Evolutionary conservation across 2,888 invertebrate genomes (phyloP).

Genomic region (Bedellia somnulentella): DNA sequence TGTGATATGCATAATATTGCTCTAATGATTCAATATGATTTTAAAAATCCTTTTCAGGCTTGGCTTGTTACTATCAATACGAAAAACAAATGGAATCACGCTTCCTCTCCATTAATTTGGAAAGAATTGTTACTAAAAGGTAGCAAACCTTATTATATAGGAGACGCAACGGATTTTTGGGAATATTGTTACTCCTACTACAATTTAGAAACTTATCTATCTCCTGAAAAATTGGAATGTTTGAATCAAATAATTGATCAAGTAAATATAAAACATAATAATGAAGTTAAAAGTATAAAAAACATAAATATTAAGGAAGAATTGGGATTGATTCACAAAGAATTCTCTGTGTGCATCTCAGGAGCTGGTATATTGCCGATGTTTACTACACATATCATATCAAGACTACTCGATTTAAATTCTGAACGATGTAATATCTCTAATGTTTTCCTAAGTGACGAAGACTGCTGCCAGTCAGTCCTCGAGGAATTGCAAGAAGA

Average conservation of each 20-base stretch:
- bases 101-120: conserved; percentile 61
- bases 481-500: conserved; percentile 31
- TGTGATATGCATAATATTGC: too few relatives aligned
- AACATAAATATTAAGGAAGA: background rate
- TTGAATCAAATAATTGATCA: conserved; percentile 25
- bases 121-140: conserved; percentile 59
- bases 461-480: conserved; percentile 19
- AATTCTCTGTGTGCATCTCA: conserved; percentile 29
- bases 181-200: conserved; percentile 66
- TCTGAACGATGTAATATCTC: conserved; percentile 19
- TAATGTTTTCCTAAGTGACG: conserved; percentile 35
- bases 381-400: conserved; percentile 30
- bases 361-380: conserved; percentile 31
- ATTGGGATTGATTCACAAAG: background rate
- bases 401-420: conserved; percentile 26
- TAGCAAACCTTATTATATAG: conserved; percentile 59
- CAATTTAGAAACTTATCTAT: conserved; percentile 30
- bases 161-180: conserved; percentile 61
- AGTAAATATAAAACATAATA: conserved; percentile 17
- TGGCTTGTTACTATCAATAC: conserved; percentile 54
- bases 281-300: background rate
- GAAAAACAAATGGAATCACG: conserved; percentile 58
- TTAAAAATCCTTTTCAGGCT: conserved; percentile 19
- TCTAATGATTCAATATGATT: background rate
- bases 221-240: conserved; percentile 24